Evolutionary conservation across 2,888 invertebrate species (phyloP), one percentile per base, ranked within the genome.

Genomic region (Malthinus flaveolus): DNA sequence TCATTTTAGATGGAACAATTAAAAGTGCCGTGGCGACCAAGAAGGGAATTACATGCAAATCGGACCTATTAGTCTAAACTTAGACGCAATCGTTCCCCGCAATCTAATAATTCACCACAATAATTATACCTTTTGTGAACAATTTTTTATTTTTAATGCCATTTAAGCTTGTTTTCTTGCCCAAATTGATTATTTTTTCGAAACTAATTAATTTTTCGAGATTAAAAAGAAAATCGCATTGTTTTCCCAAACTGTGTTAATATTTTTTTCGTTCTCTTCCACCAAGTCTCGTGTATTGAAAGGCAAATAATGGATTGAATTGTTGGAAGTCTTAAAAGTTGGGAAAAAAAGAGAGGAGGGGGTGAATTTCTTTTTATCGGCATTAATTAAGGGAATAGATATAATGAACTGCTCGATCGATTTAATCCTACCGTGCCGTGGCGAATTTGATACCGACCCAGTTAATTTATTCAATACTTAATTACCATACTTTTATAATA

Each of bases 381-480:
- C 69, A 71, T 74, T 74, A 75, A 75, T 75, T 75, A 75, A 74
- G 69, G 72, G 70, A 70, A 70, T 68, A 73, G 73, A 73, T 75
- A 75, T 75, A 75, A 75, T 75, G 74, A 75, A 75, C 75, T 71
- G 73, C 74, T 73, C 74, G 74, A 75, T 75, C 75, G 75, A 74
- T 75, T 73, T 74, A 75, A 75, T 74, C 75, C 73, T 66, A 70
- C 72, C 71, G 54, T 59, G 71, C 71, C 73, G 73, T 71, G 71
- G 73, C 69, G 73, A 72, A 74, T 74, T 73, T 75, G 73, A 74
- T 73, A 74, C 73, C 71, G 61, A 64, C 66, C 69, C 68, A 74
- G 73, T 73, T 75, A 75, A 75, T 75, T 75, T 75, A 75, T 75
- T 75, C 75, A 74, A 75, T 74, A 75, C 71, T 75, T 74, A 74